These are phyloP conservation scores for Episyrphus balteatus DNA, from an alignment of 1,140 invertebrate species.

Conservation along the genomic window DNA sequence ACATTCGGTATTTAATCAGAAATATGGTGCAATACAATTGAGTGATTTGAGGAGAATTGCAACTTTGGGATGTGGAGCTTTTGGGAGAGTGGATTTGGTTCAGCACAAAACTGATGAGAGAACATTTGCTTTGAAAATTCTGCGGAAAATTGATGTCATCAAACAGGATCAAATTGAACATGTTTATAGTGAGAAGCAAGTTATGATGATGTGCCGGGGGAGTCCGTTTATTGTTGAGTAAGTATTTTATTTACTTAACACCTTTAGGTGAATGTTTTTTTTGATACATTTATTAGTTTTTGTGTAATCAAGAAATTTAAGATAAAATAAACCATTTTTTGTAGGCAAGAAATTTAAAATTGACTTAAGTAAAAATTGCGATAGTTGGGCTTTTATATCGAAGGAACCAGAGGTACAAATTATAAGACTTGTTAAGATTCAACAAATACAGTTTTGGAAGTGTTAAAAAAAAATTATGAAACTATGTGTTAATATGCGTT, in stretches of 20 bases:
- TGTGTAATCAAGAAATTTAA: no score
- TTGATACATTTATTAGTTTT: no score
- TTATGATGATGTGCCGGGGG: slow-evolving; percentile 65
- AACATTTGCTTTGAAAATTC: slow-evolving; percentile 79
- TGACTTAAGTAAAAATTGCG: no score
- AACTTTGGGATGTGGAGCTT: slow-evolving; percentile 86
- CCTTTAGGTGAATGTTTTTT: no score
- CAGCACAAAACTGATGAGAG: slow-evolving; percentile 41
- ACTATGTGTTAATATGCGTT: no score
- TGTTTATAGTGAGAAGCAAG: slow-evolving; percentile 83
- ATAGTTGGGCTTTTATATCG: no score
- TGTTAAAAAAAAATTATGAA: no score
- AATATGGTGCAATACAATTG: slow-evolving; percentile 58
- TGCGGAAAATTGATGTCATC: slow-evolving; percentile 88
- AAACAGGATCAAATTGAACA: slow-evolving; percentile 89
- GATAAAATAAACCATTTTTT: no score
- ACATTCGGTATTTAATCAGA: slow-evolving; percentile 37
- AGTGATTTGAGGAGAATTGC: slow-evolving; percentile 69
- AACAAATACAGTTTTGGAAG: no score
- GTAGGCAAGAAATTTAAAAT: no score
- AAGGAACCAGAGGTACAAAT: no score
- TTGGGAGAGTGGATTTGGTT: slow-evolving; percentile 83
- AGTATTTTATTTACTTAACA: slow-evolving; percentile 13
- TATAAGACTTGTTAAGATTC: no score
- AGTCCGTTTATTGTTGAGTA: slow-evolving; percentile 77